Evolutionary conservation across 2,888 invertebrate species (phyloP), one percentile per base, ranked within the genome.

Genomic region (Eupithecia vulgata): DNA sequence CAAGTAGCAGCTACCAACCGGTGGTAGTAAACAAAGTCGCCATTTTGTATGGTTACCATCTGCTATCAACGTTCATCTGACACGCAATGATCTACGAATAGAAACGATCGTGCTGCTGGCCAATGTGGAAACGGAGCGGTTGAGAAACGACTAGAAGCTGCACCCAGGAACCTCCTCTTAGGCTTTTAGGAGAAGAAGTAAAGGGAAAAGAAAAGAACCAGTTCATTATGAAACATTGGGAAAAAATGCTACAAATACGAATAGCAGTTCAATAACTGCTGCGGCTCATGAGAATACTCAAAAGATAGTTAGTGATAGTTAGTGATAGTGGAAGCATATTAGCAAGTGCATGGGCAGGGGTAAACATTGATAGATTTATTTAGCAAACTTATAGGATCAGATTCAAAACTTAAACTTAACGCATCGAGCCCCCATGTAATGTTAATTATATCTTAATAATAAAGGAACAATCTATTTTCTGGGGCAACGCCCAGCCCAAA

Each of bases 61-160:
- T 37, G 65, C 70, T 65, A 40, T 65, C 40, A 37, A 74, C 72
- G 76, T 62, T 77, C 73, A 69, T 73, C 71, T 76, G 75, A 73
- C 77, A 76, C 75, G 73, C 76, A 59, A 73, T 64, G 21, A 71
- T 70, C 75, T 75, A 70, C 76, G 68, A 78, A 76, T 74, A 78
- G 76, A 76, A 67, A 42, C 40, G 40, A 65, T 17, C 35, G 59
- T 71, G 79, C 69, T 8, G 71, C 69, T 40, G 64, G 17, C 12
- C n/a, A 0, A 2, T 21, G 37, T 13, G n/a, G 21, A 65, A 25
- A 13, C 40, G 15, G 40, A 65, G 6, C 7, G 15, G 5, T 21
- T 25, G 1, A 0, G 13, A 65, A 65, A 65, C 21, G 5, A 6
- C 66, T 61, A 37, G 37, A 57, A 57, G 13, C 1, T 12, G 25